These are phyloP conservation scores for Pollimyrus isidori DNA, from an alignment of 2,113 vertebrate genomes.

Conservation along the genomic window DNA sequence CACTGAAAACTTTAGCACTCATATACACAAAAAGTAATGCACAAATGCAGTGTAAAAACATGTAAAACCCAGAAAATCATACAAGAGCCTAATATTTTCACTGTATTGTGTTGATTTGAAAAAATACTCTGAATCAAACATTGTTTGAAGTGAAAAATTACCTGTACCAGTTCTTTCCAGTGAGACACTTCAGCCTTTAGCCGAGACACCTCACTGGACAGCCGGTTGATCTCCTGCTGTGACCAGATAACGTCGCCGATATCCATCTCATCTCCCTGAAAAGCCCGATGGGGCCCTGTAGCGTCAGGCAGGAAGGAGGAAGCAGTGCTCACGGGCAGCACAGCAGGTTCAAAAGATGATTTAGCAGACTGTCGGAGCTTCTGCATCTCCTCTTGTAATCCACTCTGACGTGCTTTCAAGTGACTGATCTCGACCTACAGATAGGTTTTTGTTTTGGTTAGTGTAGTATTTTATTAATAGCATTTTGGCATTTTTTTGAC, in stretches of 20 bases:
- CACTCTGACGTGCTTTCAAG: slow-evolving; percentile 84
- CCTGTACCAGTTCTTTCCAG: slow-evolving; percentile 84
- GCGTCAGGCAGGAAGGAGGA: slow-evolving; percentile 54
- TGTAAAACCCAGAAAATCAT: neutral
- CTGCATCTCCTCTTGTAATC: slow-evolving; percentile 81
- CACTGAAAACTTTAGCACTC: no score
- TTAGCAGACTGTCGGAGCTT: slow-evolving; percentile 70
- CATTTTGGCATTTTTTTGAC: neutral
- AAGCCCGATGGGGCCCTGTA: slow-evolving; percentile 58
- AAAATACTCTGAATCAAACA: neutral
- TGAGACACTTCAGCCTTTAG: slow-evolving; percentile 81
- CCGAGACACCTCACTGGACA: slow-evolving; percentile 77
- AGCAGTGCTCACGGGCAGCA: slow-evolving; percentile 48
- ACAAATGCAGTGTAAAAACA: neutral
- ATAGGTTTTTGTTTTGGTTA: neutral
- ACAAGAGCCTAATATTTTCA: neutral
- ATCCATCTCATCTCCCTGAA: slow-evolving; percentile 85
- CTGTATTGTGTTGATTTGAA: neutral
- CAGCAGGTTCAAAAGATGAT: slow-evolving; percentile 41
- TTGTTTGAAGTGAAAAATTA: slow-evolving; percentile 31
- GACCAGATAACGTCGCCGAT: slow-evolving; percentile 88
- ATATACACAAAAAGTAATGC: no score
- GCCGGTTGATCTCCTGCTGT: slow-evolving; percentile 91
- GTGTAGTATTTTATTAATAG: neutral
- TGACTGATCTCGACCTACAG: slow-evolving; percentile 89